Percentiles rank a stretch among this genome's conserved stretches.
Evolutionary conservation across 2,888 invertebrate species (phyloP).

Genomic region (Druceiella hillmani): DNA sequence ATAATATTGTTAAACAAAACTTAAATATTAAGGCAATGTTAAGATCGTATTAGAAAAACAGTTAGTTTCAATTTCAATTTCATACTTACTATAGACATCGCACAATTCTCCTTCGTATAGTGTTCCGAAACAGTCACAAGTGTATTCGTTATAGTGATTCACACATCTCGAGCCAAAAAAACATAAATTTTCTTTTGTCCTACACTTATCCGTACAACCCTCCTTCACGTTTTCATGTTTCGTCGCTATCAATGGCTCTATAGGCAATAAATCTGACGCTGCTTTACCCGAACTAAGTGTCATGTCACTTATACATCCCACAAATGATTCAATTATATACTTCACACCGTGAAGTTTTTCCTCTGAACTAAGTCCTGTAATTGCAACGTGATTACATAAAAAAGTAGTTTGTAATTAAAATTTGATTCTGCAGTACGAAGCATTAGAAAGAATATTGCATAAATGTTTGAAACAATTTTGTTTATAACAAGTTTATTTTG

Average conservation of each 20-base stretch:
- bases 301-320: conserved; percentile 86
- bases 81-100: conserved; percentile 79
- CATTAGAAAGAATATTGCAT: no score
- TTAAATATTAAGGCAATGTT: no score
- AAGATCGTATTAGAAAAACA: no score
- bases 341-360: conserved; percentile 85
- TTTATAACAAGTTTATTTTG: no score
- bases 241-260: conserved; percentile 77
- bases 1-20: no score
- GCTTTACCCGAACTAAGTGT: conserved; percentile 81
- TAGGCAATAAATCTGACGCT: conserved; percentile 74
- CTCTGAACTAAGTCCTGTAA: conserved; percentile 75
- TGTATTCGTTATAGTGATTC: conserved; percentile 84
- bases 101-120: conserved; percentile 88
- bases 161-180: conserved; percentile 84
- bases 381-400: neutral
- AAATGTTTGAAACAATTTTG: no score
- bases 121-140: conserved; percentile 92
- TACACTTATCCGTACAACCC: conserved; percentile 81
- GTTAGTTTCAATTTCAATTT: conserved; percentile 7
- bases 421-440: no score
- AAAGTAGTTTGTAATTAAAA: no score
- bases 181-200: conserved; percentile 77
- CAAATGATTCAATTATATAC: conserved; percentile 89
- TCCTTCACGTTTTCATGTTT: conserved; percentile 87